Percentiles rank a stretch among this genome's conserved stretches.
Evolutionary conservation across 2,113 vertebrate genomes (phyloP).

Genomic region (Verasper variegatus): DNA sequence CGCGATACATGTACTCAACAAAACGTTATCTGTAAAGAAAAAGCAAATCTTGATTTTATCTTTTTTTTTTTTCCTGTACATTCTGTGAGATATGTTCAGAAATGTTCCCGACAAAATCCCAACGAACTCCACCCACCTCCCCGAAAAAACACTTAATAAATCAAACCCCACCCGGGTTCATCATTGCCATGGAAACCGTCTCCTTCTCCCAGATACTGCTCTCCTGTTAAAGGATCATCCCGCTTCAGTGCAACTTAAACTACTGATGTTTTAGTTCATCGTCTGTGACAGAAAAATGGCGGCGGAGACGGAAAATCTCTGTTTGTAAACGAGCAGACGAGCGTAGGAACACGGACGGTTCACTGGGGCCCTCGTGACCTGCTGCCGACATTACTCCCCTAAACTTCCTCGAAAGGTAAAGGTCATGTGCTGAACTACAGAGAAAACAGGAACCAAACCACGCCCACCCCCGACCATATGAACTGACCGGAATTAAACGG

Average conservation of each 20-base stretch:
- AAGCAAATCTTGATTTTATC: conserved; percentile 15
- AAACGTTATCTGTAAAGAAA: conserved; percentile 59
- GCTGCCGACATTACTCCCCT: too few relatives aligned
- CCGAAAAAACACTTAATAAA: conserved; percentile 9
- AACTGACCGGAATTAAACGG: too few relatives aligned
- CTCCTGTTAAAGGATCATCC: conserved; percentile 6
- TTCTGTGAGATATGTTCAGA: conserved; percentile 83
- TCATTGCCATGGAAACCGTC: neutral
- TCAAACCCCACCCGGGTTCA: conserved; percentile 41
- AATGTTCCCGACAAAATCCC: conserved; percentile 35
- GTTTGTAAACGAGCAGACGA: too few relatives aligned
- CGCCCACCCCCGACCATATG: too few relatives aligned
- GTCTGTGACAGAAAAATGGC: too few relatives aligned
- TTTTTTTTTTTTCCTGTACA: conserved; percentile 73
- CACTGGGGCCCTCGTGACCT: too few relatives aligned
- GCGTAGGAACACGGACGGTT: too few relatives aligned
- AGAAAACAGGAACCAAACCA: too few relatives aligned
- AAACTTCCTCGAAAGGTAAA: too few relatives aligned
- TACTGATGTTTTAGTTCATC: neutral
- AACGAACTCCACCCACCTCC: neutral
- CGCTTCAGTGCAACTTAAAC: neutral
- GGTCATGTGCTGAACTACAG: too few relatives aligned
- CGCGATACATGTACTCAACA: conserved; percentile 74
- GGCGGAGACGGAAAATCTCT: too few relatives aligned
- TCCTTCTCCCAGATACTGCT: neutral